phyloP scores from a whole-genome alignment of 1,140 invertebrate species.

The Drosophila parvula region DNA sequence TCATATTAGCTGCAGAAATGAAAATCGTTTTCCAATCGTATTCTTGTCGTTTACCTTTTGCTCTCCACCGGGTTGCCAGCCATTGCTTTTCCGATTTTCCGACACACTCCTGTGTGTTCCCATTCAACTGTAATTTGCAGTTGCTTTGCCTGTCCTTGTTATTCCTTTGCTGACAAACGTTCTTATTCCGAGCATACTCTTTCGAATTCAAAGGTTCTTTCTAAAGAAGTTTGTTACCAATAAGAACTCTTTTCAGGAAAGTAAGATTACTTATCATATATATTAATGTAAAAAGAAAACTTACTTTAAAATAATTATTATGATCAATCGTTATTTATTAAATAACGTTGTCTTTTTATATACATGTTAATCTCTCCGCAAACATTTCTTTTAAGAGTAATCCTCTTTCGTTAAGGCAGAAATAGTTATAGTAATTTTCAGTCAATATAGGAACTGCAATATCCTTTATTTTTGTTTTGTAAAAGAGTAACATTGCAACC shows the following conservation, averaged over 20 bases:
- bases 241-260: not conserved
- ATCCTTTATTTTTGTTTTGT: not conserved
- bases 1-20: conserved; percentile 82
- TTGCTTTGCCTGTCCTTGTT: conserved; percentile 61
- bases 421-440: not conserved
- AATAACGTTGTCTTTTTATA: too few species aligned
- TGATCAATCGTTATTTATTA: too few species aligned
- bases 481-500: not conserved
- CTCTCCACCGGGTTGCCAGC: conserved; percentile 36
- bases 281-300: too few species aligned
- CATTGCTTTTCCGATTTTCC: conserved; percentile 28
- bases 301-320: too few species aligned
- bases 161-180: conserved; percentile 57
- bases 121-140: conserved; percentile 71
- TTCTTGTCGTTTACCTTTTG: conserved; percentile 76
- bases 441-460: not conserved
- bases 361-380: not conserved
- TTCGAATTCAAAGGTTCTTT: not conserved
- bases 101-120: conserved; percentile 41
- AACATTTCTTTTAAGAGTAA: too few species aligned
- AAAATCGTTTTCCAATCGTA: conserved; percentile 82
- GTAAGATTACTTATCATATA: fast-evolving
- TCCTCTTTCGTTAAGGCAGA: too few species aligned
- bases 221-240: too few species aligned
- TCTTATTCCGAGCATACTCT: conserved; percentile 8